phyloP scores from a whole-genome alignment of 2,888 invertebrate genomes.

The Caenorhabditis sinica region DNA sequence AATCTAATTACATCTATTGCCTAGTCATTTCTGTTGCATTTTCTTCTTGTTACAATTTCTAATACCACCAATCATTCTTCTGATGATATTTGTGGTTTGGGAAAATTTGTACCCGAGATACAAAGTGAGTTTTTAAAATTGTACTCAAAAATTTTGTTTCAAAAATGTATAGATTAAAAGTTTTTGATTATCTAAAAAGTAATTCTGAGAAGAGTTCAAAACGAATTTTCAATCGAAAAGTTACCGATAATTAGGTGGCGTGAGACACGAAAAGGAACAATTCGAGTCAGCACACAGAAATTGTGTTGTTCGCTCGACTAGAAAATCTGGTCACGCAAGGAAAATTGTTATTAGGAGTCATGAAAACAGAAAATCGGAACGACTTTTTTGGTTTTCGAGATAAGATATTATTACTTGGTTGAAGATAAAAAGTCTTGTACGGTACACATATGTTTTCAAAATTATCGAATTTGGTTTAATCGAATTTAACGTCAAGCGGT shows the following conservation, averaged over 20 bases:
- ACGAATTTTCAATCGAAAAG: background rate
- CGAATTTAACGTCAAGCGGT: too few relatives aligned
- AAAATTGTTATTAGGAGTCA: background rate
- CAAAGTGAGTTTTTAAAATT: background rate
- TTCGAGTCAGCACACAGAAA: background rate
- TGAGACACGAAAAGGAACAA: background rate
- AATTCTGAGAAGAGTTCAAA: background rate
- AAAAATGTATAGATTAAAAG: background rate
- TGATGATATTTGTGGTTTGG: conserved; percentile 3
- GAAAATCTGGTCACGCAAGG: background rate
- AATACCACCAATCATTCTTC: background rate
- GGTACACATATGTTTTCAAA: background rate
- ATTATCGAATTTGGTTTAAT: background rate
- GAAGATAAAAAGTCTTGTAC: too few relatives aligned
- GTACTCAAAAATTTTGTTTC: too few relatives aligned
- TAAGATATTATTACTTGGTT: too few relatives aligned
- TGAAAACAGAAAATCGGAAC: background rate
- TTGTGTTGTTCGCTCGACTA: background rate
- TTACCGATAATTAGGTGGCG: background rate
- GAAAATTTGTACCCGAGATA: background rate
- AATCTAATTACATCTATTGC: conserved; percentile 58
- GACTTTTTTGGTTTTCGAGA: too few relatives aligned
- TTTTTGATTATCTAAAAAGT: background rate
- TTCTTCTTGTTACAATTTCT: background rate
- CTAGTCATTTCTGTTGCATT: conserved; percentile 14